A percentile compares a stretch with the other conserved stretches of the same genome.
These are phyloP conservation scores for Eidolon dupreanum DNA, from an alignment of 2,797 vertebrate species.

Conservation along the genomic window DNA sequence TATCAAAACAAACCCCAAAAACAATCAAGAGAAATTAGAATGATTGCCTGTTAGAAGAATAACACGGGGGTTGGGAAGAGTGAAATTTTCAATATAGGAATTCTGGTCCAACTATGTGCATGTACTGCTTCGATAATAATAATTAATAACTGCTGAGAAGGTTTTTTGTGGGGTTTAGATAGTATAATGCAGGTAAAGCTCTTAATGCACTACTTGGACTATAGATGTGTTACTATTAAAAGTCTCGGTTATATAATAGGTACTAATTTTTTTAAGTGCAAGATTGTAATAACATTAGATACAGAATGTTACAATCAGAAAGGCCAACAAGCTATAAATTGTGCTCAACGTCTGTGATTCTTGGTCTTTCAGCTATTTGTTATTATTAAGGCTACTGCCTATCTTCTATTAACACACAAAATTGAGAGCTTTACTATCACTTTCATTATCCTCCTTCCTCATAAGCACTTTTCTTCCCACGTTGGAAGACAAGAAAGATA, in stretches of 20 bases:
- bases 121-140: slow-evolving; percentile 20
- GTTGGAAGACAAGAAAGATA: background rate
- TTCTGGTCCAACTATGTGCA: background rate
- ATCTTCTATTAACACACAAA: background rate
- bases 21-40: background rate
- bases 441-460: slow-evolving; percentile 19
- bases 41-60: background rate
- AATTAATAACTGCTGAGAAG: background rate
- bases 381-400: slow-evolving; percentile 1
- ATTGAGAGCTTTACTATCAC: background rate
- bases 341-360: background rate
- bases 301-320: slow-evolving; percentile 19
- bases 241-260: background rate
- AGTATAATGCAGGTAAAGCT: slow-evolving; percentile 1
- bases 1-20: background rate
- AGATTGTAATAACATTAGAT: background rate
- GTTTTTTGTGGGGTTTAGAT: slow-evolving; percentile 1
- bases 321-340: background rate
- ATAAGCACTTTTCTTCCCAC: background rate
- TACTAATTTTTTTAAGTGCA: background rate
- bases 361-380: slow-evolving; percentile 13
- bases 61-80: background rate
- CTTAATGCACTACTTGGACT: background rate
- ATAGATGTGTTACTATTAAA: background rate
- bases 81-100: background rate